A percentile compares a stretch with the other conserved stretches of the same genome.
Conservation (phyloP, 2,797 vertebrate genomes). For the Prionace glauca region DNA sequence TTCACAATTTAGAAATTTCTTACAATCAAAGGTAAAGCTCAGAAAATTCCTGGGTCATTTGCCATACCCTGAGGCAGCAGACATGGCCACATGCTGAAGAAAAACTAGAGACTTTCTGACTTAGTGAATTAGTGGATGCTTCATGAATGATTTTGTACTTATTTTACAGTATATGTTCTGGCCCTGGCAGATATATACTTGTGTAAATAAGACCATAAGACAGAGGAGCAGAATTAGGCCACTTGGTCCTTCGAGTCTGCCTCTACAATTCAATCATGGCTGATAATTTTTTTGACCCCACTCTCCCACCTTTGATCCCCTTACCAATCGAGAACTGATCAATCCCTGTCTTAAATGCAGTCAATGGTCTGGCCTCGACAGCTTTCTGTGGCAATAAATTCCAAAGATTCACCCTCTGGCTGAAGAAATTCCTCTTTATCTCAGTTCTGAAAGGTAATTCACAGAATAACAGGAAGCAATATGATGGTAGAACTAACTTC, state of each 20-base stretch:
- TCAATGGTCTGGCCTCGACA: no score
- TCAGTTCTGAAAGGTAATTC: no score
- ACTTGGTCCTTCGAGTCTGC: no score
- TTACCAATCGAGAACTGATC: no score
- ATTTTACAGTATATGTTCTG: background rate
- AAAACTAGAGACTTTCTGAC: background rate
- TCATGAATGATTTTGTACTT: background rate
- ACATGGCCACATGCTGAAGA: background rate
- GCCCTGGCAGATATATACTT: background rate
- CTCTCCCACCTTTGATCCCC: no score
- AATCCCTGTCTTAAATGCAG: no score
- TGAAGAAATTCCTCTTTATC: no score
- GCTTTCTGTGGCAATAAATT: no score
- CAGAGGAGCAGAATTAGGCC: no score
- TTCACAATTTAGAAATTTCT: background rate
- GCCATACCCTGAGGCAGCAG: background rate
- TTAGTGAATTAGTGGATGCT: background rate
- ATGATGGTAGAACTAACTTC: background rate
- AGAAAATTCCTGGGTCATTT: background rate
- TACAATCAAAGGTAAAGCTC: background rate
- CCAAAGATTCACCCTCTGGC: no score
- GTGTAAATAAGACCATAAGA: background rate
- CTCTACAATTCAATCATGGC: no score
- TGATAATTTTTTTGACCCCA: no score
- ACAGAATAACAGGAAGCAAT: background rate